phyloP scores from a whole-genome alignment of 2,113 vertebrate genomes.

The Piliocolobus tephrosceles region DNA sequence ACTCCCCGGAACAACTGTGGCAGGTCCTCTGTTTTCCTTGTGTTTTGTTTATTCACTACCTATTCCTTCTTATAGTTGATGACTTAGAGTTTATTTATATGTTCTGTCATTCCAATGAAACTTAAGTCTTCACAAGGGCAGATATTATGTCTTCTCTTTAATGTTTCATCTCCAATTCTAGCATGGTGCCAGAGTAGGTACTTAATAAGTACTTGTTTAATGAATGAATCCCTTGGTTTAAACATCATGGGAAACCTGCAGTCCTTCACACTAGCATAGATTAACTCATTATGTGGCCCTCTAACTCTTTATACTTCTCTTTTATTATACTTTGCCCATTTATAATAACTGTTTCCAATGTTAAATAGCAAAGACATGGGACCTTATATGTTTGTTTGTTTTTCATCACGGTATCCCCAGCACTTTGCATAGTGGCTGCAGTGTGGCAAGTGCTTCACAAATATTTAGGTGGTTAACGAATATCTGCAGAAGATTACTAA shows the following conservation, averaged over 20 bases:
- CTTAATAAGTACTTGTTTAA: background rate
- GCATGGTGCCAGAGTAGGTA: background rate
- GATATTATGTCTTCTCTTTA: background rate
- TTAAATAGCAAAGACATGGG: background rate
- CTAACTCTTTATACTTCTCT: background rate
- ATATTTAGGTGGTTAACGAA: background rate
- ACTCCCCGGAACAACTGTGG: fast-evolving
- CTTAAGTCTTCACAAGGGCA: background rate
- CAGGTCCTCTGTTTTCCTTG: background rate
- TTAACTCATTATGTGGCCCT: background rate
- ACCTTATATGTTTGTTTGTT: background rate
- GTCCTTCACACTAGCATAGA: background rate
- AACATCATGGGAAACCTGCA: background rate
- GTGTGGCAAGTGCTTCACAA: background rate
- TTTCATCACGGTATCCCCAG: background rate
- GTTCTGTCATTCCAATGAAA: background rate
- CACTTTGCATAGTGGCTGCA: background rate
- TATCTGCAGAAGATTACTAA: background rate
- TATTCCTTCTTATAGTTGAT: background rate
- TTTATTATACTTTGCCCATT: background rate
- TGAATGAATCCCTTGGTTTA: background rate
- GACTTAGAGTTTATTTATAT: background rate
- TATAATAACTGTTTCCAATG: background rate
- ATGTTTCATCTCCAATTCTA: background rate
- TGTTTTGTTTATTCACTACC: background rate